phyloP scores from a whole-genome alignment of 2,888 invertebrate genomes.

The Mesorhabditis belari region DNA sequence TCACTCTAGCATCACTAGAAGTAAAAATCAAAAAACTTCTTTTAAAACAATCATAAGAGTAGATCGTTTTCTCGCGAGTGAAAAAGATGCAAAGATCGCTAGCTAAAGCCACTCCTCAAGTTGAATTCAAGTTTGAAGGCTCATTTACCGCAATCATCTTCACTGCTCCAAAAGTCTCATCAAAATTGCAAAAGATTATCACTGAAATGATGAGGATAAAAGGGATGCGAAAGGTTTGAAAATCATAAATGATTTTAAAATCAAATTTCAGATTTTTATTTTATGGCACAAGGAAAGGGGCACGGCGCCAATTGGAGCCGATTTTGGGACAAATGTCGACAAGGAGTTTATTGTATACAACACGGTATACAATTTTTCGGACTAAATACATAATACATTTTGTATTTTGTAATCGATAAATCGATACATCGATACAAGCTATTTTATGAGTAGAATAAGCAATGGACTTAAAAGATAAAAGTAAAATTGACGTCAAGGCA shows the following conservation, averaged over 20 bases:
- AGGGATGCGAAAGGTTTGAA: neutral
- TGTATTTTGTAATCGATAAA: no score
- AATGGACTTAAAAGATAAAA: no score
- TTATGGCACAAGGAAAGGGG: conserved; percentile 11
- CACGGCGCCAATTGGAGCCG: conserved; percentile 8
- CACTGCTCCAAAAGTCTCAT: neutral
- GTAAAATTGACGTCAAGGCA: no score
- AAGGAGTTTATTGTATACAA: neutral
- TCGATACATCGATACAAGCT: no score
- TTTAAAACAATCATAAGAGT: neutral
- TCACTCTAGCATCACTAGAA: conserved; percentile 8
- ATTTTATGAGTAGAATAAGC: no score
- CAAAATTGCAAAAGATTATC: neutral
- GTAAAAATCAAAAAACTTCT: conserved; percentile 2
- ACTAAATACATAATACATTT: no score
- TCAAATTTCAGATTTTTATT: conserved; percentile 8
- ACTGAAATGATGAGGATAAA: neutral
- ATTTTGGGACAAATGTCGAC: conserved; percentile 5
- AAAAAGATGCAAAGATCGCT: neutral
- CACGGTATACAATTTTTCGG: no score
- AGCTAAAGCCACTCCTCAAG: no score
- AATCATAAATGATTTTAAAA: no score
- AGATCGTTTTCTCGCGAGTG: neutral
- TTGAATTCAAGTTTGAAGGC: neutral
- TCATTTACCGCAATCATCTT: neutral